phyloP scores from a whole-genome alignment of 2,113 vertebrate genomes.

The Stegostoma tigrinum region DNA sequence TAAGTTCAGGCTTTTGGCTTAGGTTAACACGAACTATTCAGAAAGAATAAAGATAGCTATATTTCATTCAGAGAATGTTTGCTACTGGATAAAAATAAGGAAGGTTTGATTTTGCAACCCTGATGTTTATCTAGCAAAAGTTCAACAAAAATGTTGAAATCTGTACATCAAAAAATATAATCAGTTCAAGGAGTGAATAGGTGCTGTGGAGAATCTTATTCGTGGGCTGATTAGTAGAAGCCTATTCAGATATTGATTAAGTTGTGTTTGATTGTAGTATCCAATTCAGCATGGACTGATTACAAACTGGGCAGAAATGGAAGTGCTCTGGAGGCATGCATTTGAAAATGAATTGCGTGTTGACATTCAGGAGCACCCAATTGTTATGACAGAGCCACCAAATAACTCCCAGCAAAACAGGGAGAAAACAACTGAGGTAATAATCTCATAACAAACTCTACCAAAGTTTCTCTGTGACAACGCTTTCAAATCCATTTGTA shows the following conservation, averaged over 20 bases:
- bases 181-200: neutral
- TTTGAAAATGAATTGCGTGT: constrained; percentile 30
- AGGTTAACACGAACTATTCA: no score
- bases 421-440: constrained; percentile 25
- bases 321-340: constrained; percentile 7
- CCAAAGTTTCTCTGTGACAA: no score
- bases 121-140: neutral
- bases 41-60: neutral
- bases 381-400: constrained; percentile 6
- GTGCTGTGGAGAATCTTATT: neutral
- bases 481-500: neutral
- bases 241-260: neutral
- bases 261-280: neutral
- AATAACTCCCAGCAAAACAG: neutral
- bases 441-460: no score
- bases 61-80: neutral
- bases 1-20: neutral
- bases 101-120: neutral
- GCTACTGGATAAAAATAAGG: neutral
- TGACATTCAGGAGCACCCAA: constrained; percentile 6
- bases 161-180: neutral
- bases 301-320: constrained; percentile 23
- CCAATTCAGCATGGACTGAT: constrained; percentile 26
- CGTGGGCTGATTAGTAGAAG: neutral
- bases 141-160: neutral